phyloP scores from a whole-genome alignment of 2,888 invertebrate genomes.

The Lepidochrysops patricia region DNA sequence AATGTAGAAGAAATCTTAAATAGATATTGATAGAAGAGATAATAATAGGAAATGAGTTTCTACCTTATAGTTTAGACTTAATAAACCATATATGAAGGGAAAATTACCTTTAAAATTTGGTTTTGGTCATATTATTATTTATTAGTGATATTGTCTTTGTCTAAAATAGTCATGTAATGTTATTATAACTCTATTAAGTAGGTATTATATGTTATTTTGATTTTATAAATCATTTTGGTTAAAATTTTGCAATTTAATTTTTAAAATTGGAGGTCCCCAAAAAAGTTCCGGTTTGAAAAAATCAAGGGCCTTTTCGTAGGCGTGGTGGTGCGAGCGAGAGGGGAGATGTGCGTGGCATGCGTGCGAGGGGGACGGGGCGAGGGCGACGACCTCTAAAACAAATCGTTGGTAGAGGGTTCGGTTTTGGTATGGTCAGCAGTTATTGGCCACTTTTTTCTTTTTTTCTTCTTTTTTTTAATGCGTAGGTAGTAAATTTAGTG shows the following conservation, averaged over 20 bases:
- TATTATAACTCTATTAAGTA: too few relatives aligned
- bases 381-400: slow-evolving; percentile 73
- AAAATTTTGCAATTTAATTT: slow-evolving; percentile 7
- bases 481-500: too few relatives aligned
- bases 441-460: slow-evolving; percentile 13
- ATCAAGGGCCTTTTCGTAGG: slow-evolving; percentile 56
- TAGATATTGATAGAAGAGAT: too few relatives aligned
- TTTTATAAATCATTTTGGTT: not conserved
- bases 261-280: slow-evolving; percentile 31
- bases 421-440: slow-evolving; percentile 56
- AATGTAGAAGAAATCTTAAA: not conserved
- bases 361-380: slow-evolving; percentile 45
- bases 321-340: slow-evolving; percentile 50
- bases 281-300: slow-evolving; percentile 57
- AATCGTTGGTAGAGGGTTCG: slow-evolving; percentile 70
- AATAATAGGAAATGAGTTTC: too few relatives aligned
- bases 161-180: too few relatives aligned
- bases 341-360: slow-evolving; percentile 34
- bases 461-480: slow-evolving; percentile 2
- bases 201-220: too few relatives aligned
- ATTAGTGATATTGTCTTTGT: too few relatives aligned
- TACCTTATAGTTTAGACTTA: too few relatives aligned
- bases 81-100: too few relatives aligned
- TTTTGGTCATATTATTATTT: too few relatives aligned
- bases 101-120: too few relatives aligned